Percentiles rank a stretch among this genome's conserved stretches.
These are phyloP conservation scores for Scelioninae gen. 2 DNA, from an alignment of 2,888 invertebrate species.

Conservation along the genomic window DNA sequence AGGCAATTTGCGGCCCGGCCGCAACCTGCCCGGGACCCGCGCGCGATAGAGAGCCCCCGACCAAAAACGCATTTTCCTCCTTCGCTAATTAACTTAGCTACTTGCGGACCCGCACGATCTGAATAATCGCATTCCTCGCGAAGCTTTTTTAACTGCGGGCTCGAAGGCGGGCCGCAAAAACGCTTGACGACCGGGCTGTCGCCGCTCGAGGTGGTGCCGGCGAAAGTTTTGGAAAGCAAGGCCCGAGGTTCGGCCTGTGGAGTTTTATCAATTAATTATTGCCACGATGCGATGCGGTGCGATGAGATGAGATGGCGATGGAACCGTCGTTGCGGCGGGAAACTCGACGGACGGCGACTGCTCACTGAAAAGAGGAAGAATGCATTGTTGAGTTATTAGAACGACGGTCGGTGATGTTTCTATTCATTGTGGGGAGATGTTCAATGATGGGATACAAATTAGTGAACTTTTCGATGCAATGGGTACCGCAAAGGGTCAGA, in stretches of 20 bases:
- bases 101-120: slow-evolving; percentile 38
- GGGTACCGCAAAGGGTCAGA: no score
- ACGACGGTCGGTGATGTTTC: no score
- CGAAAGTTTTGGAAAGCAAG: slow-evolving; percentile 34
- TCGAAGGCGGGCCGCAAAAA: slow-evolving; percentile 2
- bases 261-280: slow-evolving; percentile 28
- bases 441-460: no score
- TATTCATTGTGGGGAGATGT: no score
- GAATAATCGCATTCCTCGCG: slow-evolving; percentile 41
- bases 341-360: background rate
- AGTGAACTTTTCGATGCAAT: no score
- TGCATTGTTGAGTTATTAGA: no score
- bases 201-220: background rate
- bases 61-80: slow-evolving; percentile 55
- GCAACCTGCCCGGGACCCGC: slow-evolving; percentile 39
- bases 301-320: slow-evolving; percentile 28
- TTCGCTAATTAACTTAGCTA: slow-evolving; percentile 57
- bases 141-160: slow-evolving; percentile 24
- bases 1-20: slow-evolving; percentile 47
- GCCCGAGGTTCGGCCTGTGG: slow-evolving; percentile 7
- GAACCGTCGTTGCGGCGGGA: background rate
- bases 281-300: no score
- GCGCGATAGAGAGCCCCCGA: slow-evolving; percentile 24
- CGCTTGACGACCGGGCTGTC: background rate
- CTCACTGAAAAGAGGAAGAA: background rate